These are phyloP conservation scores for Toxotes chatareus DNA, from an alignment of 2,113 vertebrate genomes.

Conservation along the genomic window DNA sequence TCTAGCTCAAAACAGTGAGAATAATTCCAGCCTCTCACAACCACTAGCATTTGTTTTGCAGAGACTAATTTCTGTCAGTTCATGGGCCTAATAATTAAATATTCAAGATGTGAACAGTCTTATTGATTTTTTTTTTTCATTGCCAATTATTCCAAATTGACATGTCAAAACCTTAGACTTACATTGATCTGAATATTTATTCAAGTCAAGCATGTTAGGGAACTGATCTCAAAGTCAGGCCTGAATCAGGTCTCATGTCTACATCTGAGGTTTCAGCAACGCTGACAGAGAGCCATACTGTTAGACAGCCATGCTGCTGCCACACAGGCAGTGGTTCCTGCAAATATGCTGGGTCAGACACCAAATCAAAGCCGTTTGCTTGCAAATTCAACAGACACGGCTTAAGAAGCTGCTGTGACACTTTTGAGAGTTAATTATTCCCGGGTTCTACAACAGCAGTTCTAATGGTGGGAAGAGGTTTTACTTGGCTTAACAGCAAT, in stretches of 20 bases:
- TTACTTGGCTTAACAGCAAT: conserved; percentile 57
- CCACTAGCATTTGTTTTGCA: too few species aligned
- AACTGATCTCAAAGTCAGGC: not conserved
- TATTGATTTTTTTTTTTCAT: not conserved
- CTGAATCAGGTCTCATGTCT: not conserved
- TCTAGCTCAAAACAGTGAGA: too few species aligned
- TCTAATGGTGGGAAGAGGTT: conserved; percentile 31
- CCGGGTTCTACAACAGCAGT: conserved; percentile 27
- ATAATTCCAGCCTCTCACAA: too few species aligned
- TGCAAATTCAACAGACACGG: conserved; percentile 20
- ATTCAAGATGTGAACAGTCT: not conserved
- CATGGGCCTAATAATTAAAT: not conserved
- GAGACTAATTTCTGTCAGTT: too few species aligned
- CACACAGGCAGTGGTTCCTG: not conserved
- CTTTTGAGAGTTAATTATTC: conserved; percentile 66
- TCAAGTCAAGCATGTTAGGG: not conserved
- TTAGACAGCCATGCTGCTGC: not conserved
- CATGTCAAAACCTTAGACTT: not conserved
- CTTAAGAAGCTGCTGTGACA: conserved; percentile 45
- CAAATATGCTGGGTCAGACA: conserved; percentile 11
- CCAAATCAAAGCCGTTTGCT: conserved; percentile 18
- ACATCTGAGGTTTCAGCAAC: not conserved
- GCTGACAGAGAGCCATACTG: not conserved
- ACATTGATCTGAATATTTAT: not conserved
- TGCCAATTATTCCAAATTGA: not conserved